Base-by-base conservation (phyloP, 2,113 vertebrate genomes). In the Gopherus evgoodei region DNA sequence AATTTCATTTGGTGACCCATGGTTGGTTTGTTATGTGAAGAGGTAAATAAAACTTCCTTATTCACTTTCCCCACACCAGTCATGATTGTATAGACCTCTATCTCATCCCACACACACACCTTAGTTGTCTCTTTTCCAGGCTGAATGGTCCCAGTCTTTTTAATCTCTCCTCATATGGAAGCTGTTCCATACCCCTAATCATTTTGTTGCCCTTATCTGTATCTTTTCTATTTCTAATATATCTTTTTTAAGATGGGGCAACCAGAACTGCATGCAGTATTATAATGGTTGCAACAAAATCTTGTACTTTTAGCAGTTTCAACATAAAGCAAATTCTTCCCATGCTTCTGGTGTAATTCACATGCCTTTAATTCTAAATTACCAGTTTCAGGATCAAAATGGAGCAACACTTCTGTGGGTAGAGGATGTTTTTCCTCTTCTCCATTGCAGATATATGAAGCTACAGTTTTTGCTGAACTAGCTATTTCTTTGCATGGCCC, bases 281-380 rank as follows among this genome's bases (percentile, higher is more conserved):
- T 17, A 65, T 65, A 17, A 69, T n/a, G 17, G 79, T 88, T 81
- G 59, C 1, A 3, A 53, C 2, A 9, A 91, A 91, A 49, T 86
- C 88, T 78, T 38, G 21, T 57, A 50, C 44, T 52, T 87, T 81
- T 31, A 93, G 65, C n/a, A 31, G 31, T 35, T 96, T 75, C 80
- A 93, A 94, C 78, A 96, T 86, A 83, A 96, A 96, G 62, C 76
- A 91, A 90, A 92, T 84, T 92, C 92, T 92, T 95, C 96, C 86
- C 82, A 24, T 76, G 91, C 69, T 93, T 81, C 54, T 93, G 62
- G n/a, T 92, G 81, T 88, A 95, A 92, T 93, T 96, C 96, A 90
- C 57, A 82, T 95, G 96, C 86, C 92, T 93, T 95, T 96, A 83
- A 89, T 91, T 89, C 94, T 85, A 91, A 96, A 90, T 92, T 97